A percentile compares a stretch with the other conserved stretches of the same genome.
These are phyloP conservation scores for Pterocles gutturalis DNA, from an alignment of 2,113 vertebrate genomes.

Conservation along the genomic window DNA sequence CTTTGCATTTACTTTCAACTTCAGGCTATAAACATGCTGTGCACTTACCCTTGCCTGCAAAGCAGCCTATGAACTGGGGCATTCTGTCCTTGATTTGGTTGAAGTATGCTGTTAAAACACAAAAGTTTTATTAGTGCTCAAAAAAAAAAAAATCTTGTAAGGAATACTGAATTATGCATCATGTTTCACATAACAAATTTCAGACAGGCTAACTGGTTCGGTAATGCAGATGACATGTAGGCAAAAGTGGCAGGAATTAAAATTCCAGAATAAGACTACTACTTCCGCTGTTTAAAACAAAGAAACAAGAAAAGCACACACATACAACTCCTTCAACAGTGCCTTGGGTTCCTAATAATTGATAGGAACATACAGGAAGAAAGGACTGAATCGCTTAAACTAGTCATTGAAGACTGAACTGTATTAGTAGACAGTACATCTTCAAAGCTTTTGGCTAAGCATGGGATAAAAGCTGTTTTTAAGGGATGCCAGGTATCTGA, in stretches of 20 bases:
- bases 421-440: neutral
- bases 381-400: neutral
- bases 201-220: neutral
- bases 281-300: neutral
- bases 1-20: neutral
- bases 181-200: neutral
- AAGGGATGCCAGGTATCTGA: neutral
- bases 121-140: neutral
- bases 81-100: conserved; percentile 90
- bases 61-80: conserved; percentile 82
- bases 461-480: neutral
- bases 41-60: conserved; percentile 88
- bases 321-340: neutral
- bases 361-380: neutral
- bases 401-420: neutral
- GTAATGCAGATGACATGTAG: neutral
- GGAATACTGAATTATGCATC: neutral
- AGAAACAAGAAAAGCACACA: neutral
- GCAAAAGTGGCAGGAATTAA: neutral
- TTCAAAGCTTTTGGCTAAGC: neutral
- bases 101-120: conserved; percentile 82
- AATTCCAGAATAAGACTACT: neutral
- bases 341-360: neutral
- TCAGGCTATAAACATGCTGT: neutral
- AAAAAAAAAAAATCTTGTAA: neutral